Base-by-base conservation (phyloP, 1,140 invertebrate species). In the Coptotermes formosanus region DNA sequence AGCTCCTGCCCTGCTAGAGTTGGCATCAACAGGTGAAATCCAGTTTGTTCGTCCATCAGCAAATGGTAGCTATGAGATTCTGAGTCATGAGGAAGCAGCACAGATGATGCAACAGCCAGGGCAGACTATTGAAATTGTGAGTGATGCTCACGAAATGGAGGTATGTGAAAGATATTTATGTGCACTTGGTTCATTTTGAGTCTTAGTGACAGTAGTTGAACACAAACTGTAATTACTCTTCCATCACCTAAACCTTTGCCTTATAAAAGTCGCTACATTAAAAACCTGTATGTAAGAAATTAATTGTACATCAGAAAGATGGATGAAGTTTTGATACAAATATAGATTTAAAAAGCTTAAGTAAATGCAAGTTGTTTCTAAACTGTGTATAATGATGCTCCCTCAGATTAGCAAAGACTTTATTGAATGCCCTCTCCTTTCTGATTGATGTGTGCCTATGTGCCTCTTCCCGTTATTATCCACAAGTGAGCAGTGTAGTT, bases 21-120 rank as follows among this genome's bases (percentile, higher is more conserved):
- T 92, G 59, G 91, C 91, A 44, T 90, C 90, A 81, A 90, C 91
- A 88, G 91, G 91, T 85, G 91, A 90, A 64, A 91, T 92, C 87
- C 91, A 92, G 88, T 92, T 92, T 85, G 90, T 92, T 81, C 90
- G 91, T 6, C 91, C 91, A 48, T 91, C 90, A 23, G 91, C 91
- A 85, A 91, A 92, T 87, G 92, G 92, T 86, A 90, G 90, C 88
- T 92, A 91, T 87, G 91, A 92, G 87, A 90, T 92, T 85, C 91
- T 91, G 88, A 91, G 90, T 43, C 91, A 91, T 87, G 90, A 88
- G 86, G 91, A 92, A 59, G 91, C 91, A 9, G 89, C 91, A 3
- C 89, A 91, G 85, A 87, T 92, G 75, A 92, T 92, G 90, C 89
- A 90, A 0, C 91, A 92, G 87, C 85, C 85, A 7, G 85, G 85